Evolutionary conservation across 1,140 invertebrate genomes (phyloP).

Genomic region (Drosophila mojavensis): DNA sequence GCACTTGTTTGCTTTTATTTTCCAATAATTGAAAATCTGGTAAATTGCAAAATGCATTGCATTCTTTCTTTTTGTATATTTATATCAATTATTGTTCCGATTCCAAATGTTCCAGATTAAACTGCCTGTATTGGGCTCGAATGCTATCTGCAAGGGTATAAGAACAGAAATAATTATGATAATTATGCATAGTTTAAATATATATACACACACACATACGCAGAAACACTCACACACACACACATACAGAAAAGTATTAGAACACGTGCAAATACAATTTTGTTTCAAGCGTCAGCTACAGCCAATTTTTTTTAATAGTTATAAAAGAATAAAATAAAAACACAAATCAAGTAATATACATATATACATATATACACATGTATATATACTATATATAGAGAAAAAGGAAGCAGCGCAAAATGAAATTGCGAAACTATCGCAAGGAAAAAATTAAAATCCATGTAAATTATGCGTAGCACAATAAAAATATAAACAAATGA

Average conservation of each 20-base stretch:
- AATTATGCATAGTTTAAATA: conserved; percentile 46
- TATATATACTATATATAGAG: not conserved
- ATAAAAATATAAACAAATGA: conserved; percentile 59
- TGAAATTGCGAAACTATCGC: conserved; percentile 31
- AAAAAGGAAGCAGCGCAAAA: conserved; percentile 10
- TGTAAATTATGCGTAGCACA: conserved; percentile 77
- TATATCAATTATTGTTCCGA: not conserved
- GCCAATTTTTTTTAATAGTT: conserved; percentile 43
- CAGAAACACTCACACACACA: conserved; percentile 15
- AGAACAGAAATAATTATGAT: conserved; percentile 11
- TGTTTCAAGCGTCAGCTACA: conserved; percentile 41
- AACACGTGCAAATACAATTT: conserved; percentile 58
- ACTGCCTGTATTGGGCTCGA: not conserved
- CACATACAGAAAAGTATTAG: conserved; percentile 56
- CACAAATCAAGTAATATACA: conserved; percentile 10
- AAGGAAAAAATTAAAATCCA: conserved; percentile 48
- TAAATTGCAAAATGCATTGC: no score
- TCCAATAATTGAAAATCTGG: no score
- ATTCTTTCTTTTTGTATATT: not conserved
- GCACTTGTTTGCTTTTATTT: not conserved
- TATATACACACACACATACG: conserved; percentile 10
- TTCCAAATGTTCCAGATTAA: not conserved
- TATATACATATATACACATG: not conserved
- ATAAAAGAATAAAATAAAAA: conserved; percentile 23
- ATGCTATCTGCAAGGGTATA: conserved; percentile 9